Base-by-base conservation (phyloP, 2,888 invertebrate species). In the Thymelicus sylvestris region DNA sequence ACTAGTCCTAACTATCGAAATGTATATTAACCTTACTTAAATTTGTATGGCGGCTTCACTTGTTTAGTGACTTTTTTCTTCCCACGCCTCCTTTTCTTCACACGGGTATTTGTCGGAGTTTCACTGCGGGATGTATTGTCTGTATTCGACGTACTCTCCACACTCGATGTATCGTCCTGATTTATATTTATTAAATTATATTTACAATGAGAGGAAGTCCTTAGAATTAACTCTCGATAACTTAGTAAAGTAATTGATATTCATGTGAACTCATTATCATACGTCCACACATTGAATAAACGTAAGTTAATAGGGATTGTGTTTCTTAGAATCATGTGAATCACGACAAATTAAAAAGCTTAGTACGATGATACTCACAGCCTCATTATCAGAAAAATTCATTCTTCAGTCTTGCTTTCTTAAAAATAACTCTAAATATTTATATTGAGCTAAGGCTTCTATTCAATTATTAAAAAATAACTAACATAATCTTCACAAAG, bases 111-210 rank as follows among this genome's bases (percentile, higher is more conserved):
- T 12, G 96, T 97, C 1, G 97, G 97, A 31, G 97, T 97, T 80
- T 96, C 97, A 87, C 97, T 97, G 59, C 97, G 93, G 65, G 96
- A 96, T 52, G 97, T 96, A 78, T 96, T 97, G 82, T 97, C 97
- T 39, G 97, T 96, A 24, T 97, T 96, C 4, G 97, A 96, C 38
- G 96, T 96, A 83, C 97, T 97, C 73, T 96, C 96, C 69, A 97
- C 96, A 84, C 97, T 97, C 6, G 96, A 97, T 66, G 97, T 96
- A 84, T 97, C 97, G 88, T 97, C 94, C 94, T 94, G 74, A 62
- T 75, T 63, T 75, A 72, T 73, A 24, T 12, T 1, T 2, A 6
- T 55, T 55, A n/a, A 1, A 19, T 19, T 19, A 19, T 19, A 19
- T 19, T 19, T 31, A 31, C 31, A 31, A 31, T 31, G 31, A 31